A percentile compares a stretch with the other conserved stretches of the same genome.
These are phyloP conservation scores for Argyrosomus japonicus DNA, from an alignment of 2,113 vertebrate species.

Conservation along the genomic window DNA sequence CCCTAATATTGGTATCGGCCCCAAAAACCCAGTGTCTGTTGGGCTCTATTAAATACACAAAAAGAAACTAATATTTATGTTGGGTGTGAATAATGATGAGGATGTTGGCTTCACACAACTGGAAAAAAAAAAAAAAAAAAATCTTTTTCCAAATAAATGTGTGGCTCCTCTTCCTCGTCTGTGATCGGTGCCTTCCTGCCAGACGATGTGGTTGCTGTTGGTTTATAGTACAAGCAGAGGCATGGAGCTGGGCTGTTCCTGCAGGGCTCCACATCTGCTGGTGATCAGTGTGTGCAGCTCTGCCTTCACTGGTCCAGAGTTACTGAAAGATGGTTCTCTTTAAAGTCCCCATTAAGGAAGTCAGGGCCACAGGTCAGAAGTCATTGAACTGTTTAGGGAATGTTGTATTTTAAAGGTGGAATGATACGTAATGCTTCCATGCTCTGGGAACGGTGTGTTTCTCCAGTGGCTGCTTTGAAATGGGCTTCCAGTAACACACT, in stretches of 20 bases:
- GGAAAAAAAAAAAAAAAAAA: not conserved
- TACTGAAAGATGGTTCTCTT: constrained; percentile 20
- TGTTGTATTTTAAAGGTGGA: not conserved
- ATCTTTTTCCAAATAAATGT: not conserved
- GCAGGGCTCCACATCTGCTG: constrained; percentile 9
- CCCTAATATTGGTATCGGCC: too few relatives aligned
- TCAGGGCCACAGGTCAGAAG: not conserved
- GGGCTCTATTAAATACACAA: too few relatives aligned
- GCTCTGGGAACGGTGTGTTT: not conserved
- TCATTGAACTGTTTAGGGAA: not conserved
- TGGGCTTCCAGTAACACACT: not conserved
- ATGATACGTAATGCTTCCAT: not conserved
- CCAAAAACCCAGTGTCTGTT: too few relatives aligned
- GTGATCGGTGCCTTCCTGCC: not conserved
- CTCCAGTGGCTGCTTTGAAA: not conserved
- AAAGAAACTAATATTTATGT: not conserved
- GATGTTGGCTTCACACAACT: not conserved
- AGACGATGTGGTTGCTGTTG: not conserved
- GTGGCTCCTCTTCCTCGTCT: not conserved
- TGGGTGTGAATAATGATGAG: constrained; percentile 3
- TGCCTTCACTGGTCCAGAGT: not conserved
- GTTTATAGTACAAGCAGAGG: not conserved
- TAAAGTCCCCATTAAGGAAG: constrained; percentile 1
- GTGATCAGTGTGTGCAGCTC: not conserved
- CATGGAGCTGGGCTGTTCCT: not conserved